Conservation (phyloP, 2,797 vertebrate species). For the Passerculus sandwichensis region DNA sequence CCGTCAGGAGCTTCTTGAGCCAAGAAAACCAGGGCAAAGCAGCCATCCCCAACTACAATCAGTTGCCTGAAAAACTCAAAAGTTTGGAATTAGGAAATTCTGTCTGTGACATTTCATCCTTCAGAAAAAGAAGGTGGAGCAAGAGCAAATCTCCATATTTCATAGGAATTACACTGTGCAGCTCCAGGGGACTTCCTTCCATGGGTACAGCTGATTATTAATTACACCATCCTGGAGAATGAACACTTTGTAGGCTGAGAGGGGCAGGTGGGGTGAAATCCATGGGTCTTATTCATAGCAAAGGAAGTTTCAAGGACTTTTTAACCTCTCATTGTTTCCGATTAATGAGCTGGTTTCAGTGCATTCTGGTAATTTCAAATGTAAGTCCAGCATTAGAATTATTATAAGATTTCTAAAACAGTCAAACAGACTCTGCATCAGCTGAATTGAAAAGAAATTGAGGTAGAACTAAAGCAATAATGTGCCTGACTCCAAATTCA, state of each 20-base stretch:
- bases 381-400: background rate
- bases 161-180: background rate
- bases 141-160: background rate
- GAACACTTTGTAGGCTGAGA: background rate
- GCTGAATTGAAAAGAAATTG: background rate
- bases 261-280: background rate
- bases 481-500: background rate
- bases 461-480: background rate
- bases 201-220: background rate
- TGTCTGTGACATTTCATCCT: background rate
- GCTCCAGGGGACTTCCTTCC: background rate
- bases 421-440: background rate
- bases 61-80: background rate
- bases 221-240: background rate
- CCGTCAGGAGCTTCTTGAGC: background rate
- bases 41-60: background rate
- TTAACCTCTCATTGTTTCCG: background rate
- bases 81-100: background rate
- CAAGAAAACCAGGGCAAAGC: background rate
- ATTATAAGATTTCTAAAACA: background rate
- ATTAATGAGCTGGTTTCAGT: background rate
- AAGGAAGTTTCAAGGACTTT: slow-evolving; percentile 10
- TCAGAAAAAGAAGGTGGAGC: background rate
- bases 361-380: background rate
- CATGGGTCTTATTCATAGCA: background rate